Evolutionary conservation across 1,140 invertebrate species (phyloP).

Genomic region (Samia ricini): DNA sequence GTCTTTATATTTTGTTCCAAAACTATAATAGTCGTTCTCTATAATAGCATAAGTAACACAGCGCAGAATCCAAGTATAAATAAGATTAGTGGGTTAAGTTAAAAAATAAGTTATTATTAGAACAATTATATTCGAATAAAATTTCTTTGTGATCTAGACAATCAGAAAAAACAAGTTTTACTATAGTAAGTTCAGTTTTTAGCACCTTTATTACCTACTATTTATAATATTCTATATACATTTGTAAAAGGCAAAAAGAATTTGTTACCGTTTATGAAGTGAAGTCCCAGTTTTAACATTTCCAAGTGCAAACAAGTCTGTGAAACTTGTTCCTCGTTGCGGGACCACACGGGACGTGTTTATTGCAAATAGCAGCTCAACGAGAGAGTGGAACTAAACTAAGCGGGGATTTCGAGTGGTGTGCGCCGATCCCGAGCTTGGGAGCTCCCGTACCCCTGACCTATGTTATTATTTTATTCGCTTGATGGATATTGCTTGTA

Average conservation of each 20-base stretch:
- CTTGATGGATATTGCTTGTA: conserved; percentile 36
- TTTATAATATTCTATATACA: too few relatives aligned
- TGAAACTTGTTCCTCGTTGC: conserved; percentile 40
- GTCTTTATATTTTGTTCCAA: too few relatives aligned
- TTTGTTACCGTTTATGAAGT: conserved; percentile 23
- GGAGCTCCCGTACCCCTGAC: neutral
- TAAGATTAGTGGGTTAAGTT: too few relatives aligned
- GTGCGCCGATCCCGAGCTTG: conserved; percentile 4
- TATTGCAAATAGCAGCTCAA: conserved; percentile 49
- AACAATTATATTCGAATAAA: too few relatives aligned
- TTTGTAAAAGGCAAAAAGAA: neutral
- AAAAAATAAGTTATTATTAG: too few relatives aligned
- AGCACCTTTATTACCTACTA: too few relatives aligned
- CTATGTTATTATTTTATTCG: conserved; percentile 31
- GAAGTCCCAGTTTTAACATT: conserved; percentile 49
- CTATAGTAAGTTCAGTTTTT: too few relatives aligned
- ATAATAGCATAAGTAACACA: too few relatives aligned
- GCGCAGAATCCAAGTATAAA: too few relatives aligned
- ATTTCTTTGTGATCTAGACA: neutral
- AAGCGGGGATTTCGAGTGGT: conserved; percentile 20
- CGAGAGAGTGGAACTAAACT: conserved; percentile 22
- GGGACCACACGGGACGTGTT: conserved; percentile 44
- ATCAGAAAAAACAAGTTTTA: conserved; percentile 9
- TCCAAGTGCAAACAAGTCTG: conserved; percentile 45
- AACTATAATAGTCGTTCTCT: too few relatives aligned